Evolutionary conservation across 2,888 invertebrate genomes (phyloP), one percentile per base, ranked within the genome.

Genomic region (Griposia aprilina): DNA sequence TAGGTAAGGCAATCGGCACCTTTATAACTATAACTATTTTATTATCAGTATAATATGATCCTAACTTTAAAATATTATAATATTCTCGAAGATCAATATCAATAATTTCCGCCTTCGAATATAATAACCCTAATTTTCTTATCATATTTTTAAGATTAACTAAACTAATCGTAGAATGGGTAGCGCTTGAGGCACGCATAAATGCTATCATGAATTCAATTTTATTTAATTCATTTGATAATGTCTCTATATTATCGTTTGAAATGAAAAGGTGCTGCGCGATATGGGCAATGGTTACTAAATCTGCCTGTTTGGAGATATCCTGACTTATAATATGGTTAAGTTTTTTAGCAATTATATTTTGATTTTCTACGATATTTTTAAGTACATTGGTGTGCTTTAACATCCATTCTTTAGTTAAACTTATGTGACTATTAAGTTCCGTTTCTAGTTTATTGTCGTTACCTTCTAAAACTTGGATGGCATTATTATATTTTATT

Each of bases 1-100:
- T 57, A 69, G n/a, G 79, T 65, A 20, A 66, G 73, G 69, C 63
- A 50, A 67, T 67, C 11, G 50, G 50, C 20, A 67, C 26, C 45
- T 67, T 67, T 48, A 66, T 66, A 10, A 66, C 66, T 67, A 67
- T 50, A 50, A 67, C 20, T 67, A 52, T 50, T 26, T 30, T 26
- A 11, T 50, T 67, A 67, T 67, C 50, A 30, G 8, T 30, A 30
- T 67, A 67, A 20, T 50, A 67, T 2, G 26, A 67, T n/a, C 50
- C 67, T 67, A 26, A n/a, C 15, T n/a, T 65, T 23, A 65, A 23
- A 55, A 68, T 68, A 23, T 68, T 45, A 45, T 57, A 69, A 13
- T 57, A 69, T n/a, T 69, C n/a, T n/a, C 69, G 55, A 69, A 41
- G 55, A 5, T 69, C 57, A 7, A 69, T 57, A 11, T 57, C 55